Percentiles rank a stretch among this genome's conserved stretches.
These are phyloP conservation scores for Intellagama lesueurii DNA, from an alignment of 2,797 vertebrate genomes.

Conservation along the genomic window DNA sequence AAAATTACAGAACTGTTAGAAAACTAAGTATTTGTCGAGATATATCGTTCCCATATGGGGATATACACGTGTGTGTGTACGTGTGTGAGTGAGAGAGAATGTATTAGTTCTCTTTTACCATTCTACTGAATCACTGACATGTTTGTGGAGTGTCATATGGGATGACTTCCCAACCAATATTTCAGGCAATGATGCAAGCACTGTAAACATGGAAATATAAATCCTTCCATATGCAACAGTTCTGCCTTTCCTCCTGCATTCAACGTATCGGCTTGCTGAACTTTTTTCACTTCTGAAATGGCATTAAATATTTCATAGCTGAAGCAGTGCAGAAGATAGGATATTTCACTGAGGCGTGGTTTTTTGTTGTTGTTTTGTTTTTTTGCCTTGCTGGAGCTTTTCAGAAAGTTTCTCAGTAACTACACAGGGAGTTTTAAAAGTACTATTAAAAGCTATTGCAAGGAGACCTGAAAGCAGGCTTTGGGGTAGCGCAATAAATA, in stretches of 20 bases:
- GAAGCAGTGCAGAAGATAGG: background rate
- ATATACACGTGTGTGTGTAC: too few relatives aligned
- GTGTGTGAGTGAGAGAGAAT: background rate
- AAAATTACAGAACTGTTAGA: background rate
- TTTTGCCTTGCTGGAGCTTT: background rate
- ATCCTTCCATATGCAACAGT: constrained; percentile 2
- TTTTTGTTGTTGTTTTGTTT: background rate
- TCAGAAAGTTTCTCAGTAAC: background rate
- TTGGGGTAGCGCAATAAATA: background rate
- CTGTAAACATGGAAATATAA: background rate
- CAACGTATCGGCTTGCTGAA: background rate
- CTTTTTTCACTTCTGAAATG: background rate
- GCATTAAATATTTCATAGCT: constrained; percentile 4
- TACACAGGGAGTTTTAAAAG: background rate
- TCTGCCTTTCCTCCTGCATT: constrained; percentile 1
- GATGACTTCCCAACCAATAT: background rate
- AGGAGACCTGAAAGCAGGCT: background rate
- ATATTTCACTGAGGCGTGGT: background rate
- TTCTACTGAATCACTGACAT: background rate
- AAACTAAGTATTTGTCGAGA: constrained; percentile 2
- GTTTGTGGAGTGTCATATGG: background rate
- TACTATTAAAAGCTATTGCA: background rate
- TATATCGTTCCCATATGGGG: background rate
- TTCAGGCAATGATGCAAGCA: constrained; percentile 1
- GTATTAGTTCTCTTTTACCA: background rate